phyloP scores from a whole-genome alignment of 92 coral and sea anemone genomes.

The Porites cylindrica region DNA sequence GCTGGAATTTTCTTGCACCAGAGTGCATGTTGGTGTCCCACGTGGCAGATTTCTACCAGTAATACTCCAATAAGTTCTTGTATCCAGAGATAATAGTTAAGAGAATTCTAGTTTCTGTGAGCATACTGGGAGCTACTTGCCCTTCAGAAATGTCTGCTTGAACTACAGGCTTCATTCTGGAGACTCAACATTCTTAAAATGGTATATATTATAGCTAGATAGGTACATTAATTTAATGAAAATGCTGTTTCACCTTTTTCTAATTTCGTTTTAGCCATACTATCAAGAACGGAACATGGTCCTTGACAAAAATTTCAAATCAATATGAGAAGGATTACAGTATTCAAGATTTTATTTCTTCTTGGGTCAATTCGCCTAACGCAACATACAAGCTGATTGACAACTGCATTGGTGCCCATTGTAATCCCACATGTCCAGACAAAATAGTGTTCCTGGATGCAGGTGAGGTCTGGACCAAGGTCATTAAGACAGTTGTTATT shows the following conservation, averaged over 20 bases:
- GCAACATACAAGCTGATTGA: constrained; percentile 38
- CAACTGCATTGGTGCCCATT: constrained; percentile 72
- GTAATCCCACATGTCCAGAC: constrained; percentile 75
- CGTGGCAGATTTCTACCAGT: too few relatives aligned
- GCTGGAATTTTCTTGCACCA: too few relatives aligned
- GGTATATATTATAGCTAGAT: too few relatives aligned
- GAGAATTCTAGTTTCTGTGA: too few relatives aligned
- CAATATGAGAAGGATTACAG: constrained; percentile 5
- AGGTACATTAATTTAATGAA: too few relatives aligned
- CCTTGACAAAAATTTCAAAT: constrained; percentile 30
- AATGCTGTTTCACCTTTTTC: neutral
- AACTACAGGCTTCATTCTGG: too few relatives aligned
- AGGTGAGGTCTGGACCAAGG: constrained; percentile 38
- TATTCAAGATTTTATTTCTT: constrained; percentile 49
- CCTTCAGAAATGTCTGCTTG: too few relatives aligned
- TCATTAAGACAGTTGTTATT: constrained; percentile 6
- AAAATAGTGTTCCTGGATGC: constrained; percentile 62
- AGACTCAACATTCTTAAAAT: too few relatives aligned
- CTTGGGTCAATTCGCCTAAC: constrained; percentile 32
- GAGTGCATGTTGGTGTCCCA: too few relatives aligned
- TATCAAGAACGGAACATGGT: constrained; percentile 62
- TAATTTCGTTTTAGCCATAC: constrained; percentile 37
- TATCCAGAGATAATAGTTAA: too few relatives aligned
- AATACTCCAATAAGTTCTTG: too few relatives aligned
- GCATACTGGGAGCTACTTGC: too few relatives aligned